Evolutionary conservation across 2,888 invertebrate species (phyloP).

Genomic region (Tetrapedia diversipes): DNA sequence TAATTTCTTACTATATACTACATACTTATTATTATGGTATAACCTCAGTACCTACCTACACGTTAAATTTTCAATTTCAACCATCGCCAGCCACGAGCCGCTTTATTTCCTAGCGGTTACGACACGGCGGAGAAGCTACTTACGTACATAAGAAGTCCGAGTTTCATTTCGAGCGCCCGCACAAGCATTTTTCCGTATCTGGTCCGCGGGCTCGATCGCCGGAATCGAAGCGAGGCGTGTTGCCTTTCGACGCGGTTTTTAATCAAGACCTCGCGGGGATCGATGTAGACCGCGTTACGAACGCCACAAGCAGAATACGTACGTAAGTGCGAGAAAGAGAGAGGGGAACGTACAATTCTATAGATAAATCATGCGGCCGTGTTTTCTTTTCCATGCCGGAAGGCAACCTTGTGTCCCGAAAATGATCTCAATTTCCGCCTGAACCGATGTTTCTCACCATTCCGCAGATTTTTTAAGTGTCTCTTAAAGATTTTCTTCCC

Average conservation of each 20-base stretch:
- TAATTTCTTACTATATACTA: no score
- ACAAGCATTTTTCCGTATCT: constrained; percentile 32
- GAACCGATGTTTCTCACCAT: not conserved
- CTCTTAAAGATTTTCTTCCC: no score
- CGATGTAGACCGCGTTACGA: constrained; percentile 54
- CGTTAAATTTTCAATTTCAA: no score
- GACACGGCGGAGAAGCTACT: no score
- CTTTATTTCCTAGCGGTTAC: no score
- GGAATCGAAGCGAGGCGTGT: constrained; percentile 53
- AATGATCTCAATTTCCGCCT: constrained; percentile 29
- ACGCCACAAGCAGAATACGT: not conserved
- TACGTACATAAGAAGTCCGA: no score
- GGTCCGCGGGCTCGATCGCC: constrained; percentile 1
- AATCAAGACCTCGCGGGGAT: constrained; percentile 51
- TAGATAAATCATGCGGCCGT: constrained; percentile 59
- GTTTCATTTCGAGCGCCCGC: constrained; percentile 34
- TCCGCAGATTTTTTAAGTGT: not conserved
- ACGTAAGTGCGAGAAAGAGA: no score
- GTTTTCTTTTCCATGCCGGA: constrained; percentile 68
- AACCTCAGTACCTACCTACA: no score
- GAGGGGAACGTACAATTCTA: constrained; percentile 60
- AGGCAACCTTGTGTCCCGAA: constrained; percentile 56
- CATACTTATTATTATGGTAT: no score
- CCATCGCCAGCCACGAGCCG: no score
- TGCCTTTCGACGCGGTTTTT: constrained; percentile 59